A percentile compares a stretch with the other conserved stretches of the same genome.
Evolutionary conservation across 2,888 invertebrate genomes (phyloP).

Genomic region (Halictus ligatus): DNA sequence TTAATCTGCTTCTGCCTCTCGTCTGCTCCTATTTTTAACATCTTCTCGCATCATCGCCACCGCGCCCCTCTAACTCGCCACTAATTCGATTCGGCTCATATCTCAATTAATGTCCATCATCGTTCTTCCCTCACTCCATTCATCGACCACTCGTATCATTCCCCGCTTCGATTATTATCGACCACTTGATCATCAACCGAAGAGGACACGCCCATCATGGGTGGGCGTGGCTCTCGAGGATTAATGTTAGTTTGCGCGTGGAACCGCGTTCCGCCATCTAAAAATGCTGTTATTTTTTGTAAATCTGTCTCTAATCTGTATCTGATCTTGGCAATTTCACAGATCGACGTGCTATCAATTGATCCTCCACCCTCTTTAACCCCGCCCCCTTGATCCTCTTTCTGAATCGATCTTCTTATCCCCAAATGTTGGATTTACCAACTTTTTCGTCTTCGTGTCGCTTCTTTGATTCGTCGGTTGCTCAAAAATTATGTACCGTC

Average conservation of each 20-base stretch:
- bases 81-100: conserved; percentile 47
- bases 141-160: background rate
- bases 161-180: background rate
- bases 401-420: conserved; percentile 22
- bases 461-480: conserved; percentile 30
- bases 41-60: conserved; percentile 49
- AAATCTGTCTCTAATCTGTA: conserved; percentile 47
- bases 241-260: background rate
- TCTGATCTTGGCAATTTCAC: conserved; percentile 53
- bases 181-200: background rate
- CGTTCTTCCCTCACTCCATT: conserved; percentile 3
- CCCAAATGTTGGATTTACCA: conserved; percentile 51
- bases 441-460: conserved; percentile 10
- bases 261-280: background rate
- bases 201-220: background rate
- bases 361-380: background rate
- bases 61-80: conserved; percentile 17
- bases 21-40: conserved; percentile 59
- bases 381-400: background rate
- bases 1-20: conserved; percentile 61
- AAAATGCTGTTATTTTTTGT: background rate
- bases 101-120: conserved; percentile 28
- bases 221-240: background rate
- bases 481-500: background rate
- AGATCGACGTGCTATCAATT: conserved; percentile 43